phyloP scores from a whole-genome alignment of 2,797 vertebrate genomes.

The Thaleichthys pacificus region DNA sequence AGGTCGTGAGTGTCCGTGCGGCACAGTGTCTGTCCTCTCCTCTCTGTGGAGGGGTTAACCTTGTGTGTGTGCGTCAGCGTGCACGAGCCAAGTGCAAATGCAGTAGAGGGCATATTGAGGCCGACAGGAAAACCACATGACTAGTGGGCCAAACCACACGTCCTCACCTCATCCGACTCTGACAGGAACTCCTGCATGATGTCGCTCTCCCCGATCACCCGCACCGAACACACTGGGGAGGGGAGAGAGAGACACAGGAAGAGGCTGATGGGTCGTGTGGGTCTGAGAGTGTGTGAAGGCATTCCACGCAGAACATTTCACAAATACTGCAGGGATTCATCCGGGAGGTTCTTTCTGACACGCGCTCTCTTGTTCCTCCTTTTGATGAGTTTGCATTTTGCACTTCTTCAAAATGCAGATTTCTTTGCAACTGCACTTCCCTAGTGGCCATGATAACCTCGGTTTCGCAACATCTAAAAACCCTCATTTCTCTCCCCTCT shows the following conservation, averaged over 20 bases:
- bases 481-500: not conserved
- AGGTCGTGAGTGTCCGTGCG: no score
- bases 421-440: not conserved
- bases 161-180: slow-evolving; percentile 93
- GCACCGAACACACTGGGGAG: slow-evolving; percentile 87
- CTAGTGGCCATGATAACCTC: no score
- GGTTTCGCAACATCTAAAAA: no score
- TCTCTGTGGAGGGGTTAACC: no score
- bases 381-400: not conserved
- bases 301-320: slow-evolving; percentile 23
- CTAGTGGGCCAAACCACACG: not conserved
- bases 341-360: no score
- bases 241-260: not conserved
- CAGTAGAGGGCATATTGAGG: not conserved
- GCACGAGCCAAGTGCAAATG: not conserved
- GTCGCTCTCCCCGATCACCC: slow-evolving; percentile 95
- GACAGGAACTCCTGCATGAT: slow-evolving; percentile 98
- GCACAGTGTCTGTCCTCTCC: no score
- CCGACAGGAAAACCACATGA: not conserved
- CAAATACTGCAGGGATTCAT: not conserved
- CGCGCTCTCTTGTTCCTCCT: no score
- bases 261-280: not conserved
- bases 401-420: slow-evolving; percentile 10
- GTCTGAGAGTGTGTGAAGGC: slow-evolving; percentile 23
- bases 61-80: no score